Evolutionary conservation across 2,888 invertebrate genomes (phyloP), one percentile per base, ranked within the genome.

Genomic region (Orthonychiurus folsomi): DNA sequence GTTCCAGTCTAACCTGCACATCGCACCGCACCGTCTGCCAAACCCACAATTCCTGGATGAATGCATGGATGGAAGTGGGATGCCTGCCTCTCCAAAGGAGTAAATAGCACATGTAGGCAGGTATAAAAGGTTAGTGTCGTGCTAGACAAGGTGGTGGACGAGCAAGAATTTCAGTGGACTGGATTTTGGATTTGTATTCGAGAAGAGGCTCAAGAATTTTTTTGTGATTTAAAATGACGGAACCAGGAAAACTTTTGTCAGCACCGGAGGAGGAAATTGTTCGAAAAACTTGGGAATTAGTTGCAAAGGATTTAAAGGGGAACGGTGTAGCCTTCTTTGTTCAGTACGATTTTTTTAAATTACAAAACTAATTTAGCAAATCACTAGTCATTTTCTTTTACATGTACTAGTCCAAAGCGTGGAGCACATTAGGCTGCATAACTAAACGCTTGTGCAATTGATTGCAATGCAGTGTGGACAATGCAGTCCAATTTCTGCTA

Each of bases 241-340:
- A 37, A 37, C 5, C 37, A 5, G 37, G 15, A 37, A 37, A 20
- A 52, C 28, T 57, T 57, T 25, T 57, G 28, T 12, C 24, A 3
- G 37, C 37, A 20, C 2, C 27, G 52, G 79, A 81, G 69, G 79
- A 78, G 69, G 74, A 75, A 63, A 73, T 77, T 56, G 77, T 81
- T 23, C 75, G 75, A 55, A 76, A 75, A 64, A 79, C 80, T 20
- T 81, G 81, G 81, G 75, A 73, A 21, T 66, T 78, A 50, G 76
- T 79, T 27, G 76, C 75, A 63, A 78, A 78, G 72, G 79, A 81
- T 71, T 73, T 79, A n/a, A 75, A 77, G 26, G 76, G 74, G 64
- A 75, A 77, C 63, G 81, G 80, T 57, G 71, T 78, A 21, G 75
- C 78, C 48, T 75, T 81, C 56, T 79, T 81, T 74, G 67, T 76